phyloP scores from a whole-genome alignment of 2,113 vertebrate species.

The Madoqua kirkii region DNA sequence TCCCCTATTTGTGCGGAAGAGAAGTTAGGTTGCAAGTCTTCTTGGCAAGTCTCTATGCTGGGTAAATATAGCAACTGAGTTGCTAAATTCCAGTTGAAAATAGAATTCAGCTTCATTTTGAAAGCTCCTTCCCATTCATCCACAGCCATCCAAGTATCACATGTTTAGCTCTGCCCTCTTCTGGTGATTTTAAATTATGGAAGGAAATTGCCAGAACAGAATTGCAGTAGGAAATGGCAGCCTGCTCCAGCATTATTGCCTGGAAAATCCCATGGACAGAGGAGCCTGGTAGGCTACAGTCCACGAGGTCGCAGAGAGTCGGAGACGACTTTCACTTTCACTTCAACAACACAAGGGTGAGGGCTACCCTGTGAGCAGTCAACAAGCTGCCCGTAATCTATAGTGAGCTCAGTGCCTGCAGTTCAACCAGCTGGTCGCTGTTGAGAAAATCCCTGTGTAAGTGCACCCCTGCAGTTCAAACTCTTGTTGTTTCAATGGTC shows the following conservation, averaged over 20 bases:
- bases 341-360: background rate
- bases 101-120: conserved; percentile 20
- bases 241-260: background rate
- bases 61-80: conserved; percentile 9
- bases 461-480: background rate
- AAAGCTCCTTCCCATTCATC: background rate
- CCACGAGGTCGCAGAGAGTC: accelerated
- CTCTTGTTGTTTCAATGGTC: background rate
- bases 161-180: background rate
- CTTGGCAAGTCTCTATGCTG: background rate
- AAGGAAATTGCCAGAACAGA: background rate
- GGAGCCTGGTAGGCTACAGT: background rate
- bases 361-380: background rate
- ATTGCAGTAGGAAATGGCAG: background rate
- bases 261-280: background rate
- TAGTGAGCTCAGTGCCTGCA: background rate
- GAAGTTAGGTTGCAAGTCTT: background rate
- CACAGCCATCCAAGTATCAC: background rate
- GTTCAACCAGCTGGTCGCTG: background rate
- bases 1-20: background rate
- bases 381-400: background rate
- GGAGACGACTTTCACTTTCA: background rate
- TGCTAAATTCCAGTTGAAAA: conserved; percentile 34
- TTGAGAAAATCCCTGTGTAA: background rate
- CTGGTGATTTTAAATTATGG: background rate